Evolutionary conservation across 2,888 invertebrate species (phyloP), one percentile per base, ranked within the genome.

Genomic region (Torymus aiolomorphi): DNA sequence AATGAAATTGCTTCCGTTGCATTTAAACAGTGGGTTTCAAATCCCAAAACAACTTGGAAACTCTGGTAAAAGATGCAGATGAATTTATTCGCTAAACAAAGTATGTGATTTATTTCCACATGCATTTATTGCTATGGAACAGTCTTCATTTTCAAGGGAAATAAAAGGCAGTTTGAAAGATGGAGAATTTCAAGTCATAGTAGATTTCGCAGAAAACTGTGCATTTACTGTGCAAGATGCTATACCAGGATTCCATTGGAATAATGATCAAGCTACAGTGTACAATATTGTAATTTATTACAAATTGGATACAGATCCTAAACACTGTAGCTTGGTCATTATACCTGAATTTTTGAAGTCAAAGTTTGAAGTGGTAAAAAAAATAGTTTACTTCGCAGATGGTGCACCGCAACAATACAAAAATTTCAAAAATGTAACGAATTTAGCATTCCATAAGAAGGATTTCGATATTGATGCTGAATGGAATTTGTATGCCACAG

Each of bases 131-230:
- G 11, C 52, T 13, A 11, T 13, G 14, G 14, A 52, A 14, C 52
- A 52, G 2, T 52, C 52, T 13, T 14, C 11, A 14, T 52, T 52
- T 52, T 52, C 12, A 14, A 52, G 52, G 14, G 52, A 52, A 13
- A 14, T 52, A 13, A 52, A 14, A 52, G 11, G 14, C 52, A 54
- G 69, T 20, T 54, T 82, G 13, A 3, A 70, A 62, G 13, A 18
- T 57, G 76, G 77, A 52, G 76, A 83, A 78, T 78, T 76, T 24
- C 42, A 81, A 54, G 76, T 81, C 42, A 59, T 76, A 63, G 67
- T 72, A 49, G 80, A 80, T 61, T 82, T 82, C 57, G 70, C 82
- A n/a, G 78, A 80, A 82, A 78, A 81, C 54, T 81, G 76, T 57
- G 65, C 72, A 49, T 79, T 74, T 42, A 56, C 76, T 52, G 63